These are phyloP conservation scores for Telmatochromis sp. DNA, from an alignment of 2,113 vertebrate species.

Conservation along the genomic window DNA sequence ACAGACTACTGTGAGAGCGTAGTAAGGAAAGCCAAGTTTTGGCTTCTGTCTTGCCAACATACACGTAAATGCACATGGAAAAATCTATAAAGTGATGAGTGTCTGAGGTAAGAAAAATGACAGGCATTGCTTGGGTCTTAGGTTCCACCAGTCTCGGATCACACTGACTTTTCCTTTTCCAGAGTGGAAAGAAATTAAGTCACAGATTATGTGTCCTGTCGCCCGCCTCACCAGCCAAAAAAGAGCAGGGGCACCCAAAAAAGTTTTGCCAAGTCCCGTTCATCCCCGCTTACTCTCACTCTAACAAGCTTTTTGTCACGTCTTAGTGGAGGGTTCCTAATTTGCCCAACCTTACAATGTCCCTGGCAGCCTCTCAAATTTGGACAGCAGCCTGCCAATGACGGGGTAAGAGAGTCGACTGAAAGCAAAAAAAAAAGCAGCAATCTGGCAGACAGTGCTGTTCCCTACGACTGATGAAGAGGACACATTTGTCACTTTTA, in stretches of 20 bases:
- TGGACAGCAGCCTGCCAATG: neutral
- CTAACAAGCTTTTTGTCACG: slow-evolving; percentile 1
- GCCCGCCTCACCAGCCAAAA: slow-evolving; percentile 13
- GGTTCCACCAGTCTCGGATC: slow-evolving; percentile 45
- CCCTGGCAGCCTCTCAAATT: neutral
- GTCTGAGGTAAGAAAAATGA: slow-evolving; percentile 30
- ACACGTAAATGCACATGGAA: slow-evolving; percentile 45
- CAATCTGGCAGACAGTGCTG: neutral
- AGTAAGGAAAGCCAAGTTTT: neutral
- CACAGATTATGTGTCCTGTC: slow-evolving; percentile 26
- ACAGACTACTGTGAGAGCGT: neutral
- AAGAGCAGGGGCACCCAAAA: slow-evolving; percentile 19
- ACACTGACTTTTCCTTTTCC: slow-evolving; percentile 62
- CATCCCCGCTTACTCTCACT: neutral
- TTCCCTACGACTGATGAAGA: neutral
- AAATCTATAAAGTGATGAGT: slow-evolving; percentile 47
- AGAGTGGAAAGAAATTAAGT: slow-evolving; percentile 70
- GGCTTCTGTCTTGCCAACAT: slow-evolving; percentile 7
- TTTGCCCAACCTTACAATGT: neutral
- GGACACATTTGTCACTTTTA: neutral
- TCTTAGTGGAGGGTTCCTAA: neutral
- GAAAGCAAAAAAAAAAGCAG: neutral
- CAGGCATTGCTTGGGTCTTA: slow-evolving; percentile 26
- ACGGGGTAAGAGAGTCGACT: neutral
- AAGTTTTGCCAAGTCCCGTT: slow-evolving; percentile 10